Base-by-base conservation (phyloP, 2,113 vertebrate genomes). In the Microtus ochrogaster region DNA sequence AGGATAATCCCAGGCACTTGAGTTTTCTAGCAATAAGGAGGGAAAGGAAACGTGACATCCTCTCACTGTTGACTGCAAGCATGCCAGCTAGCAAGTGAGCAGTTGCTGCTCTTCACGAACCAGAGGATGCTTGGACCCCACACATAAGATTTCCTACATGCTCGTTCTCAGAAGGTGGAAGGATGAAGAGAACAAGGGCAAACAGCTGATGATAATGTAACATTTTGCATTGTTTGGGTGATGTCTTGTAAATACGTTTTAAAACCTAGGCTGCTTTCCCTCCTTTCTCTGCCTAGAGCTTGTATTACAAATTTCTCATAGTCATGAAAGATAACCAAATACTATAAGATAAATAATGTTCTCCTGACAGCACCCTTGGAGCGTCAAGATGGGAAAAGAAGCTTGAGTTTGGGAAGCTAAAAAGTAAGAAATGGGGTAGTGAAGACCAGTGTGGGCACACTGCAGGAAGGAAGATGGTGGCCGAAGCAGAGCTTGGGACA, bases 51-150 rank as follows among this genome's bases (percentile, higher is more conserved):
- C 30, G 82, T 22, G 81, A 96, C 96, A 92, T 84, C 88, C 91
- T 92, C 90, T 90, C 93, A 76, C 93, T 28, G 17, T 47, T 73
- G 94, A 97, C 95, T 90, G 86, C 96, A 94, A 70, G 95, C 90
- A 95, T 98, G 49, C 97, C 98, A 98, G 98, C 98, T 97, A 98
- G 98, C 97, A 98, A 97, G 96, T 97, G 97, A 92, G 96, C 96
- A 97, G 97, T 97, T 97, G 98, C 94, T 97, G 92, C 97, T 97
- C 85, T 94, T 98, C 95, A 92, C 95, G 97, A 98, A 97, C 98
- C 97, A 98, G 96, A 58, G 93, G 95, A 92, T 63, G 83, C 98
- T 98, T 97, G 97, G 97, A 97, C 97, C 87, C 98, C 98, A 96
- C 93, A 91, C 87, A 87, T 83, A 41, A 77, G 90, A 74, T 52